A percentile compares a stretch with the other conserved stretches of the same genome.
phyloP scores from a whole-genome alignment of 2,797 vertebrate genomes.

The Ambastaia sidthimunki region DNA sequence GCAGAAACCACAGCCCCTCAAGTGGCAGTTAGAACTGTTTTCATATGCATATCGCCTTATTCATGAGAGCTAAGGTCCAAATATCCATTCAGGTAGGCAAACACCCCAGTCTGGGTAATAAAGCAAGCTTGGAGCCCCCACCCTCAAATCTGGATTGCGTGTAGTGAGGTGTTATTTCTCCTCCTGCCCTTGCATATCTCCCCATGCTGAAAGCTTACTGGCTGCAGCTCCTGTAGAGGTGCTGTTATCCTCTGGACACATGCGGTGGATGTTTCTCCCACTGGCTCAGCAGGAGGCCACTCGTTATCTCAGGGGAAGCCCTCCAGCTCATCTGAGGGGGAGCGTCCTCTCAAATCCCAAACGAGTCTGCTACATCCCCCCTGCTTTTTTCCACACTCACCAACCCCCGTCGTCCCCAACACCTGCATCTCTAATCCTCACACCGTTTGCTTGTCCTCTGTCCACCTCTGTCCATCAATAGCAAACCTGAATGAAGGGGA shows the following conservation, averaged over 20 bases:
- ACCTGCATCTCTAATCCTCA: slow-evolving; percentile 56
- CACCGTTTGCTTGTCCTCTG: slow-evolving; percentile 32
- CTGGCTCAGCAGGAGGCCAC: slow-evolving; percentile 51
- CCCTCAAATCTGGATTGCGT: slow-evolving; percentile 41
- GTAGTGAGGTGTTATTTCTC: slow-evolving; percentile 50
- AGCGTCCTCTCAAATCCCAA: slow-evolving; percentile 62
- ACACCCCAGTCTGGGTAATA: slow-evolving; percentile 31
- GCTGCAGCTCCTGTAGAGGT: slow-evolving; percentile 55
- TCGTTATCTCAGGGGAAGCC: slow-evolving; percentile 66
- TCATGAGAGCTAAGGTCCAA: slow-evolving; percentile 22
- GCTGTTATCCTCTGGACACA: slow-evolving; percentile 59
- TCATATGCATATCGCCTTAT: slow-evolving; percentile 47
- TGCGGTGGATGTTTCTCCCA: slow-evolving; percentile 61
- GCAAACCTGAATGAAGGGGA: not conserved
- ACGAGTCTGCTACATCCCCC: slow-evolving; percentile 35
- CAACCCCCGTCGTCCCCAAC: slow-evolving; percentile 33
- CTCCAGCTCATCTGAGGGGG: slow-evolving; percentile 60
- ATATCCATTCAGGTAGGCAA: slow-evolving; percentile 30
- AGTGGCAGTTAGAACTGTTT: slow-evolving; percentile 20
- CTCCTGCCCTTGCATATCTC: slow-evolving; percentile 45
- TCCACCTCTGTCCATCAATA: slow-evolving; percentile 22
- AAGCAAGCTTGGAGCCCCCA: slow-evolving; percentile 31
- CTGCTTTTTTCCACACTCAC: slow-evolving; percentile 14
- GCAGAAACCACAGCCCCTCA: not conserved
- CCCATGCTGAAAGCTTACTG: slow-evolving; percentile 56